Evolutionary conservation across 2,888 invertebrate genomes (phyloP).

Genomic region (Mystacides longicornis): DNA sequence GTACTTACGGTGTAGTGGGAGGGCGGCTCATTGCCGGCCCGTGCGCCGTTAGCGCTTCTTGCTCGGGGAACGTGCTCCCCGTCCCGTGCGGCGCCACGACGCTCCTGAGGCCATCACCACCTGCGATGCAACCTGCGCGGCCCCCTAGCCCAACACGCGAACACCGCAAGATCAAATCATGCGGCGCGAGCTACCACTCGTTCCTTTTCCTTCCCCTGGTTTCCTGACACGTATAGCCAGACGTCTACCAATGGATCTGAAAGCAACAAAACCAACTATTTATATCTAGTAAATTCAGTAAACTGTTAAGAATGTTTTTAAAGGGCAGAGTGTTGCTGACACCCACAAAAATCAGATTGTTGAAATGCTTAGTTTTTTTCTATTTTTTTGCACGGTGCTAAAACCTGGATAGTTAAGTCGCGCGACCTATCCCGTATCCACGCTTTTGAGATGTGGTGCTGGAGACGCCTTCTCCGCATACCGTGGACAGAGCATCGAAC

Average conservation of each 20-base stretch:
- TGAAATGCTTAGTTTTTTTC: too few relatives aligned
- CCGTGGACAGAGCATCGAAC: too few relatives aligned
- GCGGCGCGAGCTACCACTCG: not conserved
- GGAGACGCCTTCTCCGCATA: too few relatives aligned
- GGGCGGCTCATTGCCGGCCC: slow-evolving; percentile 44
- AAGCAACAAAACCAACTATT: not conserved
- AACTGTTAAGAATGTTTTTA: too few relatives aligned
- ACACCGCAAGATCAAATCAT: not conserved
- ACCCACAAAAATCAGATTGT: too few relatives aligned
- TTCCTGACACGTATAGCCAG: not conserved
- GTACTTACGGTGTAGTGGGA: slow-evolving; percentile 49
- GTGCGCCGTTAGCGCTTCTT: slow-evolving; percentile 34
- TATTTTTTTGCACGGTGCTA: too few relatives aligned
- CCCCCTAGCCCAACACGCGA: slow-evolving; percentile 29
- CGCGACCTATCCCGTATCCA: too few relatives aligned
- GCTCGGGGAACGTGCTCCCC: slow-evolving; percentile 34
- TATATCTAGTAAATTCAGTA: too few relatives aligned
- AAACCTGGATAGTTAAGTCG: too few relatives aligned
- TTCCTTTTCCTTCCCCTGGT: not conserved
- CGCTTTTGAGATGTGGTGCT: too few relatives aligned
- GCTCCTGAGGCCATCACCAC: slow-evolving; percentile 32
- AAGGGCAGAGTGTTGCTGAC: too few relatives aligned
- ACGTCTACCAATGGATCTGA: not conserved
- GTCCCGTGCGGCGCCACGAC: slow-evolving; percentile 41
- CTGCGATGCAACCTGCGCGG: slow-evolving; percentile 23